Base-by-base conservation (phyloP, 1,140 invertebrate species). In the Zeugodacus cucurbitae region DNA sequence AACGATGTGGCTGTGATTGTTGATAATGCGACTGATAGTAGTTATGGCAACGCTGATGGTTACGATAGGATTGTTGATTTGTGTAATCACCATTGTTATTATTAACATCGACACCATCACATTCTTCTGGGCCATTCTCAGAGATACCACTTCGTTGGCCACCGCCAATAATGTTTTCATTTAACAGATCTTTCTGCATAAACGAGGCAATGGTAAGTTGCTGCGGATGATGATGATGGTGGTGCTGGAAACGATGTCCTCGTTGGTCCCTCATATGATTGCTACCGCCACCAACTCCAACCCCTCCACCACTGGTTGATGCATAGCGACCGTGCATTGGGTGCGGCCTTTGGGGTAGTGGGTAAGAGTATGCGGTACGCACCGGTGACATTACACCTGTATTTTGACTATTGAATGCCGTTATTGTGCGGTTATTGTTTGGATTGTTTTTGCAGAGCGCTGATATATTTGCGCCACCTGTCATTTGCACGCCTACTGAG, bases 121-220 rank as follows among this genome's bases (percentile, higher is more conserved):
- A 59, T n/a, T 59, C 58, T 17, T 54, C 58, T 64, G 11, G 64
- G 22, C 74, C 74, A 54, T 48, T 82, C 3, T 26, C n/a, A 48
- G 3, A 26, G 48, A 20, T 48, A 22, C 37, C 37, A n/a, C 41
- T 22, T 10, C 37, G 58, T 26, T 62, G 58, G 54, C 48, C 32
- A 29, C 17, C 32, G 37, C 29, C 41, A 70, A 48, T 48, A 58
- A 37, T 29, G 44, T 58, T 57, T n/a, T 89, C 91, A 0, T 89
- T 89, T 54, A 92, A 64, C 20, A 92, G 58, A 26, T 92, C 91
- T 64, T 92, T 91, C 64, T 92, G 91, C 88, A 92, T 59, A 88
- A 92, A 92, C 10, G 91, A 91, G 11, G 91, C 91, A 62, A 92
- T 91, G 2, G 91, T 92, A 87, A 92, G 58, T 78, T 91, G 91